Evolutionary conservation across 2,797 vertebrate species (phyloP).

Genomic region (Xiphophorus birchmanni): DNA sequence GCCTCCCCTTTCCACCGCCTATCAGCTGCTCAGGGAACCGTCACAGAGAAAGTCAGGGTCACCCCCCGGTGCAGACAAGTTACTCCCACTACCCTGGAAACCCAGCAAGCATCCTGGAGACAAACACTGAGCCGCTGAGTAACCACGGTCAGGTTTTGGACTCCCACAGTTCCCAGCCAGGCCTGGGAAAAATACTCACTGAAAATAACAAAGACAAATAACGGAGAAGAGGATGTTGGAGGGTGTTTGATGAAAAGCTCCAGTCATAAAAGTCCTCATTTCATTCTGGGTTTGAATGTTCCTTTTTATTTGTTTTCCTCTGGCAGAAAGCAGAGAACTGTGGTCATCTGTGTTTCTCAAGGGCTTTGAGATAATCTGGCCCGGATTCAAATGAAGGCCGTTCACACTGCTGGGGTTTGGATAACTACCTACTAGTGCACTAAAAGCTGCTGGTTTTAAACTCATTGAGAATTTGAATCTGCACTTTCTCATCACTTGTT

Average conservation of each 20-base stretch:
- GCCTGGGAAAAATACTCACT: slow-evolving; percentile 66
- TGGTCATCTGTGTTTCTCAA: slow-evolving; percentile 22
- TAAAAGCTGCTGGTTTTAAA: background rate
- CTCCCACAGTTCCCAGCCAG: slow-evolving; percentile 63
- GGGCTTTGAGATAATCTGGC: slow-evolving; percentile 2
- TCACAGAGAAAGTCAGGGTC: slow-evolving; percentile 71
- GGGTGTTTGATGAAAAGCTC: slow-evolving; percentile 40
- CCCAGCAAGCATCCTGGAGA: slow-evolving; percentile 70
- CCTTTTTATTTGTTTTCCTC: slow-evolving; percentile 20
- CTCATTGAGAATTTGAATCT: background rate
- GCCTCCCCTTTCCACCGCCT: slow-evolving; percentile 64
- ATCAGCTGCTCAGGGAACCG: slow-evolving; percentile 69
- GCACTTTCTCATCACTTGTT: background rate
- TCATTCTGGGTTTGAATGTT: slow-evolving; percentile 18
- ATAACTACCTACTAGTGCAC: background rate
- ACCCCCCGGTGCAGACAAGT: slow-evolving; percentile 58
- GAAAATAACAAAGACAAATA: slow-evolving; percentile 53
- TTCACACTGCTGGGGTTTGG: background rate
- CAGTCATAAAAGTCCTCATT: slow-evolving; percentile 12
- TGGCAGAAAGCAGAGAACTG: slow-evolving; percentile 13
- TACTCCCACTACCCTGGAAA: slow-evolving; percentile 74
- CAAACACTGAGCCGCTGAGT: slow-evolving; percentile 69
- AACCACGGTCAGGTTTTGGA: slow-evolving; percentile 49
- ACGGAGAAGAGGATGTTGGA: slow-evolving; percentile 42
- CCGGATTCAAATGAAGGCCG: slow-evolving; percentile 1